A percentile compares a stretch with the other conserved stretches of the same genome.
These are phyloP conservation scores for Babylonia areolata DNA, from an alignment of 1,140 invertebrate genomes.

Conservation along the genomic window DNA sequence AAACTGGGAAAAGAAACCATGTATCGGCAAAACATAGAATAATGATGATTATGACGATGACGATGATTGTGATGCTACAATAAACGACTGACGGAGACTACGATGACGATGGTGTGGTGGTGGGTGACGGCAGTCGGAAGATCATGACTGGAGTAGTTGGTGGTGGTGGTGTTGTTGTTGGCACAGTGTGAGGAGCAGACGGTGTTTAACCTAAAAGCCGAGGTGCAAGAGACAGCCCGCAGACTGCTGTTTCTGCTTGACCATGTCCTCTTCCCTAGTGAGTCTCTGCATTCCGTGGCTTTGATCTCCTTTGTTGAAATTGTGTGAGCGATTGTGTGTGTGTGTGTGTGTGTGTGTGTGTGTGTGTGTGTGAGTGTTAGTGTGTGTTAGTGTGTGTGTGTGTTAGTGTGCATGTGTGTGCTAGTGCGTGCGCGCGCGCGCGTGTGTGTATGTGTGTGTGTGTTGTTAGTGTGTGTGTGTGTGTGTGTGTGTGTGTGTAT, in stretches of 20 bases:
- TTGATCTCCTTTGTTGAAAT: too few species aligned
- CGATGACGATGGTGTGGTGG: too few species aligned
- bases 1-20: too few species aligned
- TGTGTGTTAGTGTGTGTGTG: not conserved
- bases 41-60: too few species aligned
- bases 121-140: too few species aligned
- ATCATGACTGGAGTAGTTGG: too few species aligned
- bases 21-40: too few species aligned
- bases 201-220: not conserved
- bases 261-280: not conserved
- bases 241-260: conserved; percentile 4
- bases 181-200: not conserved
- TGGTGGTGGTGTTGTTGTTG: not conserved
- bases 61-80: too few species aligned
- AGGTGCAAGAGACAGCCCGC: not conserved
- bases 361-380: too few species aligned
- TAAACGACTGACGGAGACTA: too few species aligned
- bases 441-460: not conserved
- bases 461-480: not conserved
- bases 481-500: not conserved
- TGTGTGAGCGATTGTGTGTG: not conserved
- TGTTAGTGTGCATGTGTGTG: not conserved
- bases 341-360: not conserved
- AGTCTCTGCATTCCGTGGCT: not conserved
- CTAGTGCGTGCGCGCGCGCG: too few species aligned